Evolutionary conservation across 37 sponge, comb jelly and placozoan species (phyloP).

Genomic region (Diacarnus erythraeanus): DNA sequence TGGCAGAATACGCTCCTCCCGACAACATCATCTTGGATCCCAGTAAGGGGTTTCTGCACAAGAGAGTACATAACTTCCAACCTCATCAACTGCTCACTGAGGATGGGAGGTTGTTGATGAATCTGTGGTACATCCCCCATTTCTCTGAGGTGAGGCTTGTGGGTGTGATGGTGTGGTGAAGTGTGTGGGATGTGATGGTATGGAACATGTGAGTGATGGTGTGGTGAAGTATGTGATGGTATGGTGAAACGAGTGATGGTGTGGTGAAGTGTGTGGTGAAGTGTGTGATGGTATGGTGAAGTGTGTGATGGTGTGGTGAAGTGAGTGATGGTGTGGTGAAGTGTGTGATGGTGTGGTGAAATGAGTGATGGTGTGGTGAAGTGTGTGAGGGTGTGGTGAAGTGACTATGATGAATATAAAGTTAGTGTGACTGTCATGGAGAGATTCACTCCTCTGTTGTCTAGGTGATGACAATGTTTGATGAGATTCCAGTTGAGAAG

Average conservation of each 20-base stretch:
- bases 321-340: no score
- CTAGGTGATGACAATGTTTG: constrained; percentile 32
- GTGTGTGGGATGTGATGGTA: no score
- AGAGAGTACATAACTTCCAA: background rate
- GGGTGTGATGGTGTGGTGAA: background rate
- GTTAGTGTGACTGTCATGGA: background rate
- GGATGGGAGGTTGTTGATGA: constrained; percentile 62
- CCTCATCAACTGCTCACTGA: constrained; percentile 21
- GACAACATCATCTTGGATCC: no score
- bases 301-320: no score
- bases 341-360: no score
- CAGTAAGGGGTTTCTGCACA: no score
- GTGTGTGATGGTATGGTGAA: background rate
- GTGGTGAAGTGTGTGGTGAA: background rate
- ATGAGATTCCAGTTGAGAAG: constrained; percentile 17
- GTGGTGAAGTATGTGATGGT: background rate
- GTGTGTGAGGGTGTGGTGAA: background rate
- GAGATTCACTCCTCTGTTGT: background rate
- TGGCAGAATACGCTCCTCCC: no score
- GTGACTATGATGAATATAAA: no score
- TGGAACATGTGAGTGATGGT: no score
- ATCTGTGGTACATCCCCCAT: constrained; percentile 79
- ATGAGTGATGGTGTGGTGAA: background rate
- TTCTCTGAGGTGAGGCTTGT: constrained; percentile 57
- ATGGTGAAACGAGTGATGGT: background rate